phyloP scores from a whole-genome alignment of 1,140 invertebrate genomes.

The Drosophila asahinai region DNA sequence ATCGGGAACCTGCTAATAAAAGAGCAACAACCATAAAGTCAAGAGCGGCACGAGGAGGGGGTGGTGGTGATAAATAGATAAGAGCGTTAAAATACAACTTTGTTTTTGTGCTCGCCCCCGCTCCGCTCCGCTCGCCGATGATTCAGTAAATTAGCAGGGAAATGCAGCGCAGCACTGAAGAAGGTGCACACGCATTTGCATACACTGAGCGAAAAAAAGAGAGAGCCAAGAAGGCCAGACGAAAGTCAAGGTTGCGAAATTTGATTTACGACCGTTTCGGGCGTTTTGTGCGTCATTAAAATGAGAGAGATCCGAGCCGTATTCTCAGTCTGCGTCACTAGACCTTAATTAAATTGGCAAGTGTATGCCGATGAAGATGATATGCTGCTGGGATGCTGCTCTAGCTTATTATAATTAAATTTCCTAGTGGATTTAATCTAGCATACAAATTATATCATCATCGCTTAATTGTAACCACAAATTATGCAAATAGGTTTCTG shows the following conservation, averaged over 20 bases:
- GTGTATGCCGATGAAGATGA: constrained; percentile 4
- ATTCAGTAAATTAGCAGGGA: constrained; percentile 62
- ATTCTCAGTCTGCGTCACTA: constrained; percentile 28
- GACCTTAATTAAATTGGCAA: constrained; percentile 38
- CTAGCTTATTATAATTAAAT: constrained; percentile 9
- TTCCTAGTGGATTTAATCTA: constrained; percentile 1
- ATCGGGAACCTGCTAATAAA: constrained; percentile 78
- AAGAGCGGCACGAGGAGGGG: background rate
- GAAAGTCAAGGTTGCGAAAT: constrained; percentile 31
- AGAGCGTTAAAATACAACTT: constrained; percentile 55
- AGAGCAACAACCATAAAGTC: constrained; percentile 41
- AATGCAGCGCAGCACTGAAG: constrained; percentile 57
- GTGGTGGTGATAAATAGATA: constrained; percentile 38
- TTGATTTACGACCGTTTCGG: constrained; percentile 17
- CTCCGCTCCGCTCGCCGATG: background rate
- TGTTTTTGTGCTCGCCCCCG: constrained; percentile 21
- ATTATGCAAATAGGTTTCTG: background rate
- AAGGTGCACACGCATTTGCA: constrained; percentile 57
- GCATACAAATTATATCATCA: constrained; percentile 9
- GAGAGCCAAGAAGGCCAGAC: background rate
- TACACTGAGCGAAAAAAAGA: constrained; percentile 31
- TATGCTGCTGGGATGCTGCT: background rate
- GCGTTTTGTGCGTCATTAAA: constrained; percentile 41
- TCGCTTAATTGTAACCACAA: constrained; percentile 9
- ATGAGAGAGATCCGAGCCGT: constrained; percentile 2